Evolutionary conservation across 2,888 invertebrate genomes (phyloP).

Genomic region (Spicauda simplicius): DNA sequence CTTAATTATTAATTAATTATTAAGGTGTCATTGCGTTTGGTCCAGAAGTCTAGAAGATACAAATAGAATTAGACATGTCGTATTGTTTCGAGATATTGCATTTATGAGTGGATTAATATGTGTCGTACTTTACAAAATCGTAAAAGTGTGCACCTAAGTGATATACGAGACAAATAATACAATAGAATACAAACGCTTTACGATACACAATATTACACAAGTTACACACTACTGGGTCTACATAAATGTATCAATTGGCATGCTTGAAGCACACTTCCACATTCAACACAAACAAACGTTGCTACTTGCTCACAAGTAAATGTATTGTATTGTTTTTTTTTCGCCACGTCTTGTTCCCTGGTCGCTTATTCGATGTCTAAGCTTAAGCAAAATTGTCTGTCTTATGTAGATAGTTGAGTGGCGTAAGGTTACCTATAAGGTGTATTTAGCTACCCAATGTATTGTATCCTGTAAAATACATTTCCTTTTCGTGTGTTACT

Average conservation of each 20-base stretch:
- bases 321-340: slow-evolving; percentile 33
- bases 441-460: slow-evolving; percentile 11
- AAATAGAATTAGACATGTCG: no score
- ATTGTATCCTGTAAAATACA: slow-evolving; percentile 7
- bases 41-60: no score
- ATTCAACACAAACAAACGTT: slow-evolving; percentile 35
- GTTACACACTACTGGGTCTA: slow-evolving; percentile 76
- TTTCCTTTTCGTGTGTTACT: slow-evolving; percentile 1
- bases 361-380: slow-evolving; percentile 32
- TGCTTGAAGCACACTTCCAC: slow-evolving; percentile 48
- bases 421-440: slow-evolving; percentile 1
- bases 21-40: no score
- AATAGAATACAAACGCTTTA: slow-evolving; percentile 14
- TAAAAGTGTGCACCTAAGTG: slow-evolving; percentile 17
- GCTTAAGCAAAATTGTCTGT: slow-evolving; percentile 28
- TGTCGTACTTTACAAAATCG: no score
- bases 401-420: slow-evolving; percentile 27
- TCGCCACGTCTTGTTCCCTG: slow-evolving; percentile 29
- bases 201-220: slow-evolving; percentile 43
- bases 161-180: background rate
- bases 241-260: slow-evolving; percentile 57
- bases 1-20: no score
- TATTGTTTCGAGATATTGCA: no score
- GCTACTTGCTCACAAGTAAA: slow-evolving; percentile 46
- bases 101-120: no score